Conservation (phyloP, 1,140 invertebrate genomes). For the Drosophila takahashii region DNA sequence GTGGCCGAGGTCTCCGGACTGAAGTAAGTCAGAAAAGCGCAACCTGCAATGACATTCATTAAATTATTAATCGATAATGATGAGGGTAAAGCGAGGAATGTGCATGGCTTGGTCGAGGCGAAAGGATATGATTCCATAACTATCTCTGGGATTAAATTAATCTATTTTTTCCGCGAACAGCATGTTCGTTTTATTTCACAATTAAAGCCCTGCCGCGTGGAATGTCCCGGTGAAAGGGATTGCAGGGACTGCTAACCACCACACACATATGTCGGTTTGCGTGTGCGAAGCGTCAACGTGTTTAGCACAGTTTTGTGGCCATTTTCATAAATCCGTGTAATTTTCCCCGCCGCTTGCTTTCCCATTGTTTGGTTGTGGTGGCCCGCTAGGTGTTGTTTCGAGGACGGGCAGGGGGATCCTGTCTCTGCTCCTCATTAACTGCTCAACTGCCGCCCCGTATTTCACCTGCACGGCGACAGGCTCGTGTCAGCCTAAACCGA, state of each 20-base stretch:
- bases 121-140: not conserved
- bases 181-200: conserved; percentile 50
- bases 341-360: conserved; percentile 23
- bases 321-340: conserved; percentile 71
- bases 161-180: not conserved
- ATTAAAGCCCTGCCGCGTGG: conserved; percentile 42
- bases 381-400: conserved; percentile 3
- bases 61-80: conserved; percentile 3
- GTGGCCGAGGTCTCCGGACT: conserved; percentile 95
- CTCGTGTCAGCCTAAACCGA: conserved; percentile 33
- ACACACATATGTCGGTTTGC: conserved; percentile 54
- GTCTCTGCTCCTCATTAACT: conserved; percentile 39
- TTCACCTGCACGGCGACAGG: conserved; percentile 6
- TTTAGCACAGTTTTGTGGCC: conserved; percentile 72
- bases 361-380: conserved; percentile 38
- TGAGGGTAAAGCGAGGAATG: not conserved
- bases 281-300: conserved; percentile 69
- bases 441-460: conserved; percentile 24
- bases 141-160: conserved; percentile 1
- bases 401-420: conserved; percentile 12
- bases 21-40: conserved; percentile 98
- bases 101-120: not conserved
- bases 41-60: conserved; percentile 88
- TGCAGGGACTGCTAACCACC: conserved; percentile 1
- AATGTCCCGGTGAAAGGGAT: not conserved